Conservation (phyloP, 2,797 vertebrate species). For the Ctenopoma multispine region DNA sequence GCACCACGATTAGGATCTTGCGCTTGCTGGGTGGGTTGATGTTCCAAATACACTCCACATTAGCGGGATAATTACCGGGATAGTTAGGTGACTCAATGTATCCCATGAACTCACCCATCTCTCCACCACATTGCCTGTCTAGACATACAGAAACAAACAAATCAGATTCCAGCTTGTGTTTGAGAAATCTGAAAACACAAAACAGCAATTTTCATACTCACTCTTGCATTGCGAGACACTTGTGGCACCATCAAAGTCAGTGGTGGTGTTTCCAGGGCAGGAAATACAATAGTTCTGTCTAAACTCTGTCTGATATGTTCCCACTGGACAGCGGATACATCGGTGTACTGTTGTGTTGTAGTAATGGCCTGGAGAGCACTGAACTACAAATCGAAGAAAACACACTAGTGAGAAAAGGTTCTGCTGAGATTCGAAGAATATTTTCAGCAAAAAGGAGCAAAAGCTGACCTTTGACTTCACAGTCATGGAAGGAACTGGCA, state of each 20-base stretch:
- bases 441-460: background rate
- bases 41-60: constrained; percentile 96
- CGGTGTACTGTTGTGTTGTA: constrained; percentile 96
- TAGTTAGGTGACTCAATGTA: constrained; percentile 99
- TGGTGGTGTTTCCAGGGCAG: constrained; percentile 97
- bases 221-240: constrained; percentile 98
- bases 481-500: constrained; percentile 95
- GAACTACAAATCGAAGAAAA: constrained; percentile 81
- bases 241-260: constrained; percentile 96
- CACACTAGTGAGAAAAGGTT: background rate
- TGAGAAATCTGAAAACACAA: constrained; percentile 6
- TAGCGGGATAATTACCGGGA: constrained; percentile 96
- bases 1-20: constrained; percentile 98
- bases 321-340: constrained; percentile 95
- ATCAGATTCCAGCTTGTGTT: constrained; percentile 28
- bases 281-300: constrained; percentile 97
- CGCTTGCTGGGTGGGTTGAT: constrained; percentile 98
- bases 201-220: constrained; percentile 73
- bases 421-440: background rate
- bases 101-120: constrained; percentile 97
- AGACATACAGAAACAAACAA: constrained; percentile 48
- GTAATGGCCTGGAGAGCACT: constrained; percentile 95
- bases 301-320: constrained; percentile 96
- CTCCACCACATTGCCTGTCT: constrained; percentile 96
- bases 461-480: constrained; percentile 94